Percentiles rank a stretch among this genome's conserved stretches.
These are phyloP conservation scores for Mastigias papua DNA, from an alignment of 30 jellyfish, hydroid and myxozoan species.

Conservation along the genomic window DNA sequence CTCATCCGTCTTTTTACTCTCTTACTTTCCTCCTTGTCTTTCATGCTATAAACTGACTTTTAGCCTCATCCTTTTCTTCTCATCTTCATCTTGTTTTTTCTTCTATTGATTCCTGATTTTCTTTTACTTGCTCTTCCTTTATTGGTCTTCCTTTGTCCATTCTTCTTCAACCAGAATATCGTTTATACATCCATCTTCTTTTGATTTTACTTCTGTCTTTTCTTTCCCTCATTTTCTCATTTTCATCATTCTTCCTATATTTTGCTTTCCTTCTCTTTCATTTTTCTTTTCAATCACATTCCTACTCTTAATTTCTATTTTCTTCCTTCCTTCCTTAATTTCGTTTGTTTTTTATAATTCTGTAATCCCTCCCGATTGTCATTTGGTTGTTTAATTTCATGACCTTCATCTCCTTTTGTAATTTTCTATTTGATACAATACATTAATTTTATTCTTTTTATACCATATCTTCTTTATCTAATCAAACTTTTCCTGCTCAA, in stretches of 20 bases:
- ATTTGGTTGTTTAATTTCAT: too few relatives aligned
- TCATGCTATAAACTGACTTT: not conserved
- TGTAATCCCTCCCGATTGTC: not conserved
- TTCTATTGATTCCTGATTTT: too few relatives aligned
- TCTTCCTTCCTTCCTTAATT: not conserved
- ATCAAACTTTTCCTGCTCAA: not conserved
- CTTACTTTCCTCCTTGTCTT: not conserved
- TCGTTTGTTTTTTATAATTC: too few relatives aligned
- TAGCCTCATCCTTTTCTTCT: not conserved
- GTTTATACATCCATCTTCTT: not conserved
- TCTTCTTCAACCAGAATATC: not conserved
- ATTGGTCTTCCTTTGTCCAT: not conserved
- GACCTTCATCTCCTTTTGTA: too few relatives aligned
- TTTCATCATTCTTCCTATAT: not conserved
- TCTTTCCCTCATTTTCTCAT: not conserved
- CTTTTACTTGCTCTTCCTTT: too few relatives aligned
- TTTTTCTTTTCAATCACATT: too few relatives aligned
- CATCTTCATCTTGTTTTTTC: too few relatives aligned
- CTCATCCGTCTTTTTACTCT: not conserved
- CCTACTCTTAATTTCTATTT: not conserved
- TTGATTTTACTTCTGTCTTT: not conserved
- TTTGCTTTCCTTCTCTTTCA: not conserved
- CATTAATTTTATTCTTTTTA: not conserved
- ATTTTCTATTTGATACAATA: not conserved
- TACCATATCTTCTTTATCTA: not conserved